A percentile compares a stretch with the other conserved stretches of the same genome.
Evolutionary conservation across 2,113 vertebrate genomes (phyloP).

Genomic region (Apistogramma diplotaenia): DNA sequence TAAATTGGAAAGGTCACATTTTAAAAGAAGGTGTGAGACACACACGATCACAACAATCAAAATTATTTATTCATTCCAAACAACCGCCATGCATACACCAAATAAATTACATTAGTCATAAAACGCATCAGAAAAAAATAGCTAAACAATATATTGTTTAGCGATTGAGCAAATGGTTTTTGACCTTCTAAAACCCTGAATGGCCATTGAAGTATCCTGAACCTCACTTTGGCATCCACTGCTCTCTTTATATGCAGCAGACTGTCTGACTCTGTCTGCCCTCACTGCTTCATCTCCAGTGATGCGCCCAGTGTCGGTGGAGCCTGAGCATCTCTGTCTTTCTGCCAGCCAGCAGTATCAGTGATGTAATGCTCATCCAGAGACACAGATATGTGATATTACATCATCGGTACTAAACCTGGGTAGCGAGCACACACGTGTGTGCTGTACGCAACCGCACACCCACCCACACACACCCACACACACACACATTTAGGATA

Average conservation of each 20-base stretch:
- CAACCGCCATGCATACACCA: neutral
- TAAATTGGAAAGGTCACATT: neutral
- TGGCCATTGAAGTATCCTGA: neutral
- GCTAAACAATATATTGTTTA: too few species aligned
- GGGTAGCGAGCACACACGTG: slow-evolving; percentile 18
- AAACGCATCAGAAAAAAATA: neutral
- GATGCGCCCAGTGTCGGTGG: slow-evolving; percentile 12
- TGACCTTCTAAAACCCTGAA: neutral
- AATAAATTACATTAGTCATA: neutral
- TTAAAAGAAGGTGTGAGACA: too few species aligned
- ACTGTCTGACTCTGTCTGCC: neutral
- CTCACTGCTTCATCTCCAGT: neutral
- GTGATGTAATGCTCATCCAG: slow-evolving; percentile 73
- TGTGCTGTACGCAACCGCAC: slow-evolving; percentile 25
- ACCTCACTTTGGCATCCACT: neutral
- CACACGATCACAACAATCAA: neutral
- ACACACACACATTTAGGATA: slow-evolving; percentile 58
- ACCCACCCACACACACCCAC: slow-evolving; percentile 46
- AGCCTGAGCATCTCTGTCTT: slow-evolving; percentile 42
- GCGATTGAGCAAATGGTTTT: neutral
- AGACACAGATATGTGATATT: slow-evolving; percentile 63
- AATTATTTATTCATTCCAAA: neutral
- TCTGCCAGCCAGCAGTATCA: slow-evolving; percentile 35
- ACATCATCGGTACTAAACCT: slow-evolving; percentile 65
- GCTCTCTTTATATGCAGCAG: neutral